Percentiles rank a stretch among this genome's conserved stretches.
phyloP scores from a whole-genome alignment of 2,113 vertebrate species.

The Tachysurus vachellii region DNA sequence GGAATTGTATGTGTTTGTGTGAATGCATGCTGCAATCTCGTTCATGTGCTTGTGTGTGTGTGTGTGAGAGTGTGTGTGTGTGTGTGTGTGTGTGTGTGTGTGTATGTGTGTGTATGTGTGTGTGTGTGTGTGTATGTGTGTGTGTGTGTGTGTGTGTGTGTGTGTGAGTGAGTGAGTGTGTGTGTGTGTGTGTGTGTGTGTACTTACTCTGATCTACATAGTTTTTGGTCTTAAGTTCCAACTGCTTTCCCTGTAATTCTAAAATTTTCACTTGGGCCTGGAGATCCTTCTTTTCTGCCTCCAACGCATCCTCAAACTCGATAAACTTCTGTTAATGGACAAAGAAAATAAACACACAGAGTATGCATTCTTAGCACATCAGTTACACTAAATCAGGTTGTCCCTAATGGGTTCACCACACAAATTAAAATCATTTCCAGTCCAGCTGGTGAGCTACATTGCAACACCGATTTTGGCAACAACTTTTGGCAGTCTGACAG shows the following conservation, averaged over 20 bases:
- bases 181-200: not conserved
- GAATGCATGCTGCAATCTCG: not conserved
- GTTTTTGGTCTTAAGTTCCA: constrained; percentile 94
- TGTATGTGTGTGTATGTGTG: too few species aligned
- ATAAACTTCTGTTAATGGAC: constrained; percentile 87
- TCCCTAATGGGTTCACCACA: not conserved
- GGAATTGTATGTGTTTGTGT: not conserved
- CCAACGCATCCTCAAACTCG: constrained; percentile 96
- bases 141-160: constrained; percentile 13
- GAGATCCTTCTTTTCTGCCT: constrained; percentile 96
- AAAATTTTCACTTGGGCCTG: constrained; percentile 89
- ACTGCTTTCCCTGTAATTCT: constrained; percentile 91
- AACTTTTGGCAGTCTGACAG: not conserved
- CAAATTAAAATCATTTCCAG: constrained; percentile 7
- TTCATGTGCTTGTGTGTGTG: not conserved
- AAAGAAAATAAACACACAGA: not conserved
- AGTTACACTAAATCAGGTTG: not conserved
- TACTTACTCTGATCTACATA: constrained; percentile 87
- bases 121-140: constrained; percentile 29
- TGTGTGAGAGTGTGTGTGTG: not conserved
- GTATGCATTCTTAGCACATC: not conserved
- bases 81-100: constrained; percentile 8
- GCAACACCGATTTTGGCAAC: not conserved
- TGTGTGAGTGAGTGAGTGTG: not conserved
- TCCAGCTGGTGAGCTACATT: not conserved